A percentile compares a stretch with the other conserved stretches of the same genome.
Conservation (phyloP, 2,797 vertebrate genomes). For the Prionace glauca region DNA sequence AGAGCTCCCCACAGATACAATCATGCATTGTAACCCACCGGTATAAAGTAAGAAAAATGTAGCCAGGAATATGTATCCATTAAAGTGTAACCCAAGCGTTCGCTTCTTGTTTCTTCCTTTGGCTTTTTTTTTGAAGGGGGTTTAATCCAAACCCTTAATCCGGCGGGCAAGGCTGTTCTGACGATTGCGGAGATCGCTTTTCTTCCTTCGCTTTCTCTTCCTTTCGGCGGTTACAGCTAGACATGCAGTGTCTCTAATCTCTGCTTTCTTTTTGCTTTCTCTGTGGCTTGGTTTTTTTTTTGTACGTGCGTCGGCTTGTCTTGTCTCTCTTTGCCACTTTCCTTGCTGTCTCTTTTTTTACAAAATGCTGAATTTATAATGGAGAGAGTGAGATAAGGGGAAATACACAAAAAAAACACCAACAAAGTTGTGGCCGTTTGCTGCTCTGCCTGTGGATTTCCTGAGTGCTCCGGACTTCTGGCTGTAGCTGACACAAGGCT, state of each 20-base stretch:
- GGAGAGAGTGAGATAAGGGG: background rate
- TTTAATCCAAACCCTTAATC: slow-evolving; percentile 39
- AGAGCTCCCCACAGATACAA: slow-evolving; percentile 7
- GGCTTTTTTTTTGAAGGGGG: background rate
- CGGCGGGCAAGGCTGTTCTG: background rate
- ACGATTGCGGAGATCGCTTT: background rate
- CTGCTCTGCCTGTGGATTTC: slow-evolving; percentile 15
- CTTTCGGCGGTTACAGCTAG: background rate
- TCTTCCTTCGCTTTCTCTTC: slow-evolving; percentile 6
- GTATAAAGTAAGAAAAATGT: slow-evolving; percentile 2
- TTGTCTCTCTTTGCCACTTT: background rate
- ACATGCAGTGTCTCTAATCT: slow-evolving; percentile 10
- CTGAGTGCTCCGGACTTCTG: background rate
- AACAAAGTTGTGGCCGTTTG: slow-evolving; percentile 15
- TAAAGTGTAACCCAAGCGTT: slow-evolving; percentile 23
- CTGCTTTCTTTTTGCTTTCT: background rate
- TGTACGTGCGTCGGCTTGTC: background rate
- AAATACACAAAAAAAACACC: background rate
- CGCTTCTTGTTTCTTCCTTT: background rate
- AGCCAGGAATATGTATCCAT: slow-evolving; percentile 36
- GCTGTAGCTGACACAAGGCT: slow-evolving; percentile 30
- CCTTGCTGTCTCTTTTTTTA: background rate
- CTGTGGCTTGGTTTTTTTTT: background rate
- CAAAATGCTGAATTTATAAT: background rate
- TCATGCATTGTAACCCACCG: slow-evolving; percentile 36